phyloP scores from a whole-genome alignment of 2,113 vertebrate species.

The Agapornis roseicollis region DNA sequence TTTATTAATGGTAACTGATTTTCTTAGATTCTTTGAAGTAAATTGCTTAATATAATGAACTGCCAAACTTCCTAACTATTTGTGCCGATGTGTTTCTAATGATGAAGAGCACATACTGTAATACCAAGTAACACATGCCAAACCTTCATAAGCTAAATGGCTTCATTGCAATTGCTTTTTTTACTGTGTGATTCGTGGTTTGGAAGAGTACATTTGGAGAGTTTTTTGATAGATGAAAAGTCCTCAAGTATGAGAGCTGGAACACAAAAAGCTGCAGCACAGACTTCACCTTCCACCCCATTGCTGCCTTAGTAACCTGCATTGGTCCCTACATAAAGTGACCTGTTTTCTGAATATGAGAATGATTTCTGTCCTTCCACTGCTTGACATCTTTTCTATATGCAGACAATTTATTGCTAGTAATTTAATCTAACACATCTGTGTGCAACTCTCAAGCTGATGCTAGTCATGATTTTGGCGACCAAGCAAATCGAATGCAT shows the following conservation, averaged over 20 bases:
- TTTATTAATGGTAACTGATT: not conserved
- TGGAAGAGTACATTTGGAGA: not conserved
- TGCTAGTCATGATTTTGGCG: not conserved
- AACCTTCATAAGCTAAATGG: rapidly evolving
- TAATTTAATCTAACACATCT: not conserved
- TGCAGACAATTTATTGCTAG: not conserved
- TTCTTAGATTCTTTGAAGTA: not conserved
- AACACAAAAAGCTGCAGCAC: not conserved
- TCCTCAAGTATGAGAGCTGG: not conserved
- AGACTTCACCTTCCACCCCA: not conserved
- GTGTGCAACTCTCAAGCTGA: rapidly evolving
- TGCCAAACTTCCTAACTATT: not conserved
- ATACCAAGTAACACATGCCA: not conserved
- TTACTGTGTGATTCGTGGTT: not conserved
- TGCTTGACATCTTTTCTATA: not conserved
- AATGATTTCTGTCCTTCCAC: not conserved
- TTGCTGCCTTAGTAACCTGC: not conserved
- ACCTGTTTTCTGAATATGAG: not conserved
- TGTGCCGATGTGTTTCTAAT: not conserved
- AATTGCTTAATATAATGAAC: not conserved
- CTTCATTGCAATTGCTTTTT: not conserved
- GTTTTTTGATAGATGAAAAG: not conserved
- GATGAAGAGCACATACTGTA: not conserved
- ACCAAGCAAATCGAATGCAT: not conserved
- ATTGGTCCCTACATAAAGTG: not conserved